These are phyloP conservation scores for Cebidichthys violaceus DNA, from an alignment of 2,113 vertebrate genomes.

Conservation along the genomic window DNA sequence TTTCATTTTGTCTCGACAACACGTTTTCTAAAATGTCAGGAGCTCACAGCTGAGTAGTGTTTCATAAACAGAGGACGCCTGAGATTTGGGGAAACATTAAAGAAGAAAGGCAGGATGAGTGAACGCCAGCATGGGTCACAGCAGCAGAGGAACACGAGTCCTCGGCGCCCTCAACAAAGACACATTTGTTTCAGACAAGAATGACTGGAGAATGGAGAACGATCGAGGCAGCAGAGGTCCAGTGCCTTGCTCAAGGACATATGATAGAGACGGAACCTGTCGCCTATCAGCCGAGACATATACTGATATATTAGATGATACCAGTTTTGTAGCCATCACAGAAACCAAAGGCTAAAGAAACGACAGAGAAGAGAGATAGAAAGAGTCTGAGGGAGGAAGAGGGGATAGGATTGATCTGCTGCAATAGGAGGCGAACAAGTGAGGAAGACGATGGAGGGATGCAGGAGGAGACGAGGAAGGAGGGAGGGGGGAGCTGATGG, in stretches of 20 bases:
- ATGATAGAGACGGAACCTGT: not conserved
- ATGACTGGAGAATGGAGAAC: not conserved
- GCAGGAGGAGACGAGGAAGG: slow-evolving; percentile 9
- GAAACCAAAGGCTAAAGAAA: not conserved
- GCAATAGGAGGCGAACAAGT: not conserved
- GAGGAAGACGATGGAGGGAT: slow-evolving; percentile 45
- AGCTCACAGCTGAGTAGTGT: not conserved
- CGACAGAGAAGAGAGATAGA: slow-evolving; percentile 9
- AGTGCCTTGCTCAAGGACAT: slow-evolving; percentile 3
- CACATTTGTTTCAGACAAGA: not conserved
- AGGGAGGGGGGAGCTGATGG: slow-evolving; percentile 11
- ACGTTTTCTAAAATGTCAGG: not conserved
- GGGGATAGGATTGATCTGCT: not conserved
- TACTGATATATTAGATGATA: too few species aligned
- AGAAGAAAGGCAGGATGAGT: not conserved
- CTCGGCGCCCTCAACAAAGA: not conserved
- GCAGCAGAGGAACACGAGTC: not conserved
- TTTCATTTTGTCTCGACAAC: too few species aligned
- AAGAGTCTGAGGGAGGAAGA: slow-evolving; percentile 29
- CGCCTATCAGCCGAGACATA: not conserved
- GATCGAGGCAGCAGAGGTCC: not conserved
- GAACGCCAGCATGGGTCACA: not conserved
- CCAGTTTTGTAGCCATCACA: not conserved
- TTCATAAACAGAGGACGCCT: not conserved
- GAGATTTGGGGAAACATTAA: not conserved